A percentile compares a stretch with the other conserved stretches of the same genome.
Conservation (phyloP, 2,888 invertebrate species). For the Argyresthia goedartella region DNA sequence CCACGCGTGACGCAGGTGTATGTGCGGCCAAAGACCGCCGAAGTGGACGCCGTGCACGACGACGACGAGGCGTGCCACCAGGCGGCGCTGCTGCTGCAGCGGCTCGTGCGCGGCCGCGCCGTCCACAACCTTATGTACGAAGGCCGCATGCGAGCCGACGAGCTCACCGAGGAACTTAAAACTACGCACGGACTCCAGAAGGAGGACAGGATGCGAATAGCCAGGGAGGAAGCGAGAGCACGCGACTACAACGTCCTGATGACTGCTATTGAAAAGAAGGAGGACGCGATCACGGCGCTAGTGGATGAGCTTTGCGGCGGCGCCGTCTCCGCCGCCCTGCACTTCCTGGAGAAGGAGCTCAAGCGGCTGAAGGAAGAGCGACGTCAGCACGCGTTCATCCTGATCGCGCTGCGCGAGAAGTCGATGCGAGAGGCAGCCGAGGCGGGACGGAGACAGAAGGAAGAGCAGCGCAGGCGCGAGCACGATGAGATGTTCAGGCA, state of each 20-base stretch:
- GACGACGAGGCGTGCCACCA: constrained; percentile 37
- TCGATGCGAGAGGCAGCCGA: constrained; percentile 84
- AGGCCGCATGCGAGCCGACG: constrained; percentile 76
- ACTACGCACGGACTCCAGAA: constrained; percentile 75
- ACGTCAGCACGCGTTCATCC: constrained; percentile 81
- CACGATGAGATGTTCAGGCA: constrained; percentile 87
- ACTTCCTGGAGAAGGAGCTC: constrained; percentile 81
- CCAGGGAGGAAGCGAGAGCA: constrained; percentile 41
- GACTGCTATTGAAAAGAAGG: constrained; percentile 46
- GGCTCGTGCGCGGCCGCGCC: constrained; percentile 77
- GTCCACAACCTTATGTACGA: constrained; percentile 82
- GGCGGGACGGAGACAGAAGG: constrained; percentile 82
- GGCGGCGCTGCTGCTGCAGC: constrained; percentile 74
- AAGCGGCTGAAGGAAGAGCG: constrained; percentile 82
- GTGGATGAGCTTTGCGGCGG: constrained; percentile 79
- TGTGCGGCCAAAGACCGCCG: constrained; percentile 39
- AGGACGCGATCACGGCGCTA: constrained; percentile 70
- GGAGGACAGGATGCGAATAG: constrained; percentile 53
- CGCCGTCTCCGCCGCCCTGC: constrained; percentile 78
- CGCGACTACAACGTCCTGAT: constrained; percentile 37
- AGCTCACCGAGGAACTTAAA: constrained; percentile 79
- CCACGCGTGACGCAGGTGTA: constrained; percentile 23
- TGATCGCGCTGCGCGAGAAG: constrained; percentile 81
- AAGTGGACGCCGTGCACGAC: constrained; percentile 34
- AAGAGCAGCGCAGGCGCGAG: constrained; percentile 77